Evolutionary conservation across 1,140 invertebrate species (phyloP).

Genomic region (Drosophila arawakana): DNA sequence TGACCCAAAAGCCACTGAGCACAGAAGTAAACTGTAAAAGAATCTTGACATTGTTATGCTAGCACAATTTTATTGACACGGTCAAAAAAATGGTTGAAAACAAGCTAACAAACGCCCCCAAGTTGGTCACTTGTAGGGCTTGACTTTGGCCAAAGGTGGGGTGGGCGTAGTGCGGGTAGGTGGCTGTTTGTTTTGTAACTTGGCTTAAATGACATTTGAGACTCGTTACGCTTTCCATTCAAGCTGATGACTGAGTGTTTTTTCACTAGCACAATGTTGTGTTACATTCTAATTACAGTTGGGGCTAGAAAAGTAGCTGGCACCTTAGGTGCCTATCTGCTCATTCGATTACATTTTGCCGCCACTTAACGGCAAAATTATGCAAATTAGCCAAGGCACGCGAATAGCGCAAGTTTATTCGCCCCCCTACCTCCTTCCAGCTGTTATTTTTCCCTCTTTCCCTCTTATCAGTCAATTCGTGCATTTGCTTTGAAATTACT

Average conservation of each 20-base stretch:
- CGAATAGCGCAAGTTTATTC: slow-evolving; percentile 17
- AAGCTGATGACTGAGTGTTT: neutral
- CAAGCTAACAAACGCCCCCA: neutral
- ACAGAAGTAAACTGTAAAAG: slow-evolving; percentile 53
- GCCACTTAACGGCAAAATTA: slow-evolving; percentile 72
- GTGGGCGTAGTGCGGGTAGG: neutral
- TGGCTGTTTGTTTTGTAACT: neutral
- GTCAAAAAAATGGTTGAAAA: slow-evolving; percentile 38
- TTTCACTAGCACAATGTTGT: slow-evolving; percentile 26
- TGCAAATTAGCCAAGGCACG: slow-evolving; percentile 63
- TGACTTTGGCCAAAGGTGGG: slow-evolving; percentile 4
- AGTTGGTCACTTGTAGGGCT: slow-evolving; percentile 20
- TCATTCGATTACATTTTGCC: slow-evolving; percentile 76
- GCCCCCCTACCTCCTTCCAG: neutral
- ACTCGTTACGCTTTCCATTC: slow-evolving; percentile 14
- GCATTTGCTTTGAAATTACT: slow-evolving; percentile 73
- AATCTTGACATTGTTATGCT: slow-evolving; percentile 51
- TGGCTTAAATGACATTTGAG: slow-evolving; percentile 16
- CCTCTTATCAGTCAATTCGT: slow-evolving; percentile 27
- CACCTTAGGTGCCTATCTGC: slow-evolving; percentile 54
- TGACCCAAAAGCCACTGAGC: slow-evolving; percentile 44
- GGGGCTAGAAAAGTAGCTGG: slow-evolving; percentile 42
- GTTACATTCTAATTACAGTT: slow-evolving; percentile 48
- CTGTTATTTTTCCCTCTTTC: neutral
- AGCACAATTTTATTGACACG: slow-evolving; percentile 43